A percentile compares a stretch with the other conserved stretches of the same genome.
These are phyloP conservation scores for Xestia c-nigrum DNA, from an alignment of 2,888 invertebrate genomes.

Conservation along the genomic window DNA sequence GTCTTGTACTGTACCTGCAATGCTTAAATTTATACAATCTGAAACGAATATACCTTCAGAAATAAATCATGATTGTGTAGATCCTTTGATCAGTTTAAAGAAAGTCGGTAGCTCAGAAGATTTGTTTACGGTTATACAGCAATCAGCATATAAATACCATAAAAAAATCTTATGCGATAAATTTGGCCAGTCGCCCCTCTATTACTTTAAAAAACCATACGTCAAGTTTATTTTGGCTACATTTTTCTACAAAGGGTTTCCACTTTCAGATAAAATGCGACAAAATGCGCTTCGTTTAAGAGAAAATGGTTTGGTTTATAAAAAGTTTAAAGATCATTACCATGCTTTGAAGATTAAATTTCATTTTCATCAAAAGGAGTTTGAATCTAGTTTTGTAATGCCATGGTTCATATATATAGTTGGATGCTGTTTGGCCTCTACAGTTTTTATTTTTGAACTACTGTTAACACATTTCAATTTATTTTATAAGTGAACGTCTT, in stretches of 20 bases:
- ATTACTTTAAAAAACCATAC: conserved; percentile 36
- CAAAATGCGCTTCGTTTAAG: conserved; percentile 41
- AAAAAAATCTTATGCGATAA: conserved; percentile 29
- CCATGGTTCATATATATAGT: conserved; percentile 53
- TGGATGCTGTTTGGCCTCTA: conserved; percentile 28
- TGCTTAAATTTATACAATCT: conserved; percentile 3
- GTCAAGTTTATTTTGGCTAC: conserved; percentile 32
- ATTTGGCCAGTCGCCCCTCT: conserved; percentile 29
- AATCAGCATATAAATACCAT: conserved; percentile 24
- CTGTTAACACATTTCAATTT: not conserved
- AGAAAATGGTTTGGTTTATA: conserved; percentile 51
- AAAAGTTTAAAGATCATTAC: conserved; percentile 37
- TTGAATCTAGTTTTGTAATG: conserved; percentile 30
- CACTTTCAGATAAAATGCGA: conserved; percentile 39
- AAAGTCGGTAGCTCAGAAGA: conserved; percentile 22
- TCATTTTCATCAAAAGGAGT: conserved; percentile 16
- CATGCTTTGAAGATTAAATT: conserved; percentile 35
- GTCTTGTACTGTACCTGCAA: conserved; percentile 18
- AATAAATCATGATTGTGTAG: conserved; percentile 11
- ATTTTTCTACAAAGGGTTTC: conserved; percentile 61
- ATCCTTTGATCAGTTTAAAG: conserved; percentile 20
- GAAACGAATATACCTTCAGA: conserved; percentile 62
- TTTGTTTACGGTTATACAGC: conserved; percentile 20
- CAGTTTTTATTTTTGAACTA: conserved; percentile 49
- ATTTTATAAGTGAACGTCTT: too few relatives aligned